These are phyloP conservation scores for Perizoma affinitatum DNA, from an alignment of 2,888 invertebrate genomes.

Conservation along the genomic window DNA sequence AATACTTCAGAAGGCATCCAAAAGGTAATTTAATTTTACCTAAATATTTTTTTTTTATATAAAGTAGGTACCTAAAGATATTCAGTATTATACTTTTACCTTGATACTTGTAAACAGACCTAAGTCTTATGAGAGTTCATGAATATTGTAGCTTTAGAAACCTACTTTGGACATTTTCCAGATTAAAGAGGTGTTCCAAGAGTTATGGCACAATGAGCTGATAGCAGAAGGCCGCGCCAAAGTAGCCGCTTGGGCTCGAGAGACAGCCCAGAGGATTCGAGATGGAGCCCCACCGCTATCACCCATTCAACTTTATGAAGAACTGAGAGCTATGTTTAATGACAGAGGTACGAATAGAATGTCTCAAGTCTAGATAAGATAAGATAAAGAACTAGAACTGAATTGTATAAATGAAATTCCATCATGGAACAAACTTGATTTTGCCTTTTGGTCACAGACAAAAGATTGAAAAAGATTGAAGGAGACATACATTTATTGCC, in stretches of 20 bases:
- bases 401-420: no score
- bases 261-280: conserved; percentile 61
- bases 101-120: no score
- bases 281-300: conserved; percentile 74
- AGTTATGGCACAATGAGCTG: conserved; percentile 73
- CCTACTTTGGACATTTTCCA: conserved; percentile 27
- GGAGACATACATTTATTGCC: no score
- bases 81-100: no score
- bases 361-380: no score
- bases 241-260: conserved; percentile 62
- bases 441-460: no score
- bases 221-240: conserved; percentile 63
- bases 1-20: conserved; percentile 61
- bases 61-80: neutral
- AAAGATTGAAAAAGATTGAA: no score
- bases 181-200: conserved; percentile 62
- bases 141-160: no score
- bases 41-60: neutral
- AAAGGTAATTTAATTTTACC: conserved; percentile 50
- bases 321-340: conserved; percentile 66
- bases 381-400: no score
- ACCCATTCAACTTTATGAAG: conserved; percentile 68
- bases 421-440: no score
- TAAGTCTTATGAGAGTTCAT: no score
- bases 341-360: conserved; percentile 60